These are phyloP conservation scores for Heterodera filipjevi DNA, from an alignment of 2,888 invertebrate genomes.

Conservation along the genomic window DNA sequence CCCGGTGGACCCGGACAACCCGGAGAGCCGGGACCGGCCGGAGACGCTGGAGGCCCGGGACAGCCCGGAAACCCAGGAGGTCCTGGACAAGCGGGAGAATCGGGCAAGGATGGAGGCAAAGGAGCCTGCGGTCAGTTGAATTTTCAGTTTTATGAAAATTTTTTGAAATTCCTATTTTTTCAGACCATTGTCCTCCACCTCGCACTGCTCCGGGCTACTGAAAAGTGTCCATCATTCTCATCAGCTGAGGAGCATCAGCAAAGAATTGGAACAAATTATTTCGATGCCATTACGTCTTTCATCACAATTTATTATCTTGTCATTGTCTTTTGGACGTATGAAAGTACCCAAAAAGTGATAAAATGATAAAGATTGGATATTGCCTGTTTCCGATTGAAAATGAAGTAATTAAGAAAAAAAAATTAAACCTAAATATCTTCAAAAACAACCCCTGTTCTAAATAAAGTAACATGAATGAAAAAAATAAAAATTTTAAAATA, in stretches of 20 bases:
- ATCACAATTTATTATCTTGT: not conserved
- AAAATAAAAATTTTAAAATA: not conserved
- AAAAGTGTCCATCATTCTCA: not conserved
- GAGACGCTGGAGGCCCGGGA: conserved; percentile 42
- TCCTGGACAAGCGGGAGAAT: conserved; percentile 30
- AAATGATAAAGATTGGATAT: too few relatives aligned
- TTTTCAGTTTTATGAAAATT: not conserved
- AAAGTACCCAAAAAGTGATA: too few relatives aligned
- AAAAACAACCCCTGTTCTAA: too few relatives aligned
- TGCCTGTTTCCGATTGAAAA: too few relatives aligned
- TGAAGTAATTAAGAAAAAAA: too few relatives aligned
- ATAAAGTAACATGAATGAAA: too few relatives aligned
- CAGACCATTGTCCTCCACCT: conserved; percentile 40
- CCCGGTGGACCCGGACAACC: conserved; percentile 52
- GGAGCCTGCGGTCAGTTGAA: conserved; percentile 37
- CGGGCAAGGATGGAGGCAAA: conserved; percentile 35
- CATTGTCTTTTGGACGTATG: too few relatives aligned
- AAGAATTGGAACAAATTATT: not conserved
- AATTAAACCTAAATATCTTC: too few relatives aligned
- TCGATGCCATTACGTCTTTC: not conserved
- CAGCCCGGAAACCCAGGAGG: conserved; percentile 40
- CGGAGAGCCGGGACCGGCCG: conserved; percentile 43
- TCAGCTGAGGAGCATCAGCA: not conserved
- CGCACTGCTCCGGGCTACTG: conserved; percentile 43
- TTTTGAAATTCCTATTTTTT: not conserved